Evolutionary conservation across 2,113 vertebrate species (phyloP).

Genomic region (Xenus cinereus): DNA sequence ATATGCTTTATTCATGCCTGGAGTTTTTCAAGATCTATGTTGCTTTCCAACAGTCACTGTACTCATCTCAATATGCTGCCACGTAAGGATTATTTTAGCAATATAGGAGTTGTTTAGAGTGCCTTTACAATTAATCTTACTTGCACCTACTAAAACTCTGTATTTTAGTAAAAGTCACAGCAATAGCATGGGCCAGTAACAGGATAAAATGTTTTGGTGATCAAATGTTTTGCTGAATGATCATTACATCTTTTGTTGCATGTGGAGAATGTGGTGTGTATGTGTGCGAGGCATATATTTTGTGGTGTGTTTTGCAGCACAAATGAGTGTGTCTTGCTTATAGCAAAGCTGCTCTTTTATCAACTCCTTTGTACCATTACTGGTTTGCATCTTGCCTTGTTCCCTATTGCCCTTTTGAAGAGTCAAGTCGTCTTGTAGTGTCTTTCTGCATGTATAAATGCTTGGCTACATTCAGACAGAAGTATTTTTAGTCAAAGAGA

Average conservation of each 20-base stretch:
- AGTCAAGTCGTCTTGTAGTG: background rate
- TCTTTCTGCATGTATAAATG: background rate
- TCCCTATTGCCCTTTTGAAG: background rate
- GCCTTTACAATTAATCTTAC: background rate
- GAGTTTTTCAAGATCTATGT: background rate
- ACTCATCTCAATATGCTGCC: background rate
- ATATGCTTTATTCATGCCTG: constrained; percentile 3
- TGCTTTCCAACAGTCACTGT: background rate
- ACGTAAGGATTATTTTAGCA: background rate
- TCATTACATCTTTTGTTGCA: background rate
- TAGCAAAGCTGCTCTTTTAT: background rate
- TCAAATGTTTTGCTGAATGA: background rate
- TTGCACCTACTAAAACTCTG: background rate
- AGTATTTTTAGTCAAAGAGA: background rate
- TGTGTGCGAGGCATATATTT: background rate
- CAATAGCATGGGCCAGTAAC: background rate
- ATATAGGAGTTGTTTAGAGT: background rate
- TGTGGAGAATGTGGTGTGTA: background rate
- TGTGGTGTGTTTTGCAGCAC: background rate
- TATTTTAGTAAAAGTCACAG: background rate
- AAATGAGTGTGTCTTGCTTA: background rate
- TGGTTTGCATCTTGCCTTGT: background rate
- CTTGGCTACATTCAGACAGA: background rate
- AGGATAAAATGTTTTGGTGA: background rate
- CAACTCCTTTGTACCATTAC: background rate